Conservation (phyloP, 2,797 vertebrate species). For the Falco berigora region DNA sequence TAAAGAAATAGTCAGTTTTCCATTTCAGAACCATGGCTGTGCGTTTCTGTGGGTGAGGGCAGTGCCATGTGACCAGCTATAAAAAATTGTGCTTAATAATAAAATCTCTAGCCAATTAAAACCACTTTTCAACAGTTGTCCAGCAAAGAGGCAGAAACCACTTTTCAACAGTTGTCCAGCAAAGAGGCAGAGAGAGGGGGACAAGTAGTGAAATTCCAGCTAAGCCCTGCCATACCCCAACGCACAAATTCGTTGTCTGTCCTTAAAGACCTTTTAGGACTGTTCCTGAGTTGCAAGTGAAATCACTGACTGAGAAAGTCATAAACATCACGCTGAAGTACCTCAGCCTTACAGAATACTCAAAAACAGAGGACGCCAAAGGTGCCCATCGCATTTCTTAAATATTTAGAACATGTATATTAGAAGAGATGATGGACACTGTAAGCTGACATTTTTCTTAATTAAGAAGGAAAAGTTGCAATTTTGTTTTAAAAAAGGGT, state of each 20-base stretch:
- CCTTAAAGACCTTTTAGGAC: not conserved
- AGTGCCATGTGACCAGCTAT: not conserved
- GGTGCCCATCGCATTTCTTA: not conserved
- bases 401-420: not conserved
- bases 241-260: not conserved
- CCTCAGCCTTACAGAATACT: not conserved
- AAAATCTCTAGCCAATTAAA: not conserved
- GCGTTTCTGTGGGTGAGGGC: not conserved
- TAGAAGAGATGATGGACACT: not conserved
- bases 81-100: not conserved
- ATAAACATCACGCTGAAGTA: not conserved
- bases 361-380: not conserved
- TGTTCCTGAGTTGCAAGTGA: not conserved
- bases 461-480: not conserved
- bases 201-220: not conserved
- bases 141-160: not conserved
- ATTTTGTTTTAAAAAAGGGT: not conserved
- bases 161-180: not conserved
- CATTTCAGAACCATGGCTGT: not conserved
- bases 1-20: not conserved
- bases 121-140: not conserved
- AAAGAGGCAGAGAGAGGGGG: not conserved
- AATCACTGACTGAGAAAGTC: not conserved
- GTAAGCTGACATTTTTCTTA: not conserved
- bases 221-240: not conserved